Evolutionary conservation across 92 coral and sea anemone species (phyloP), one percentile per base, ranked within the genome.

Genomic region (Porites rus): DNA sequence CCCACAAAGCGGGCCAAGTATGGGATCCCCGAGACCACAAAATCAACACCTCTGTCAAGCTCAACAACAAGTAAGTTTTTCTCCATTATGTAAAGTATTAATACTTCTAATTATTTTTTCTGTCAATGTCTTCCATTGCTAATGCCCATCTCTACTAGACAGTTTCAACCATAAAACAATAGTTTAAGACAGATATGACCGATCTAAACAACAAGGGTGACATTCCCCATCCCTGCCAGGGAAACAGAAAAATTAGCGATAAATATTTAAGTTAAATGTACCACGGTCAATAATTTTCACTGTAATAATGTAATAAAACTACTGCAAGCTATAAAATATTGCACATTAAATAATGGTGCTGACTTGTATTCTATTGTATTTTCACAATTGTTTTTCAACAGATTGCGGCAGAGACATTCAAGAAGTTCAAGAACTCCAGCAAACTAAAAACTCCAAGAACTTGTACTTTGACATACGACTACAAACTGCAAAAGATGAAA

Each of bases 1-100:
- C 87, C 82, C 80, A 64, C 91, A 75, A 87, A 87, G 87, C 80
- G 83, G 75, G 75, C 82, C 53, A 88, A 88, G 78, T 75, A 80
- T 75, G 87, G 87, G 62, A 71, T 71, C 69, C 86, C 82, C 65
- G 66, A 65, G 76, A 82, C 83, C 64, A 71, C 87, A 81, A 75
- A 84, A 24, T 82, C 75, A 79, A 88, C 71, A 72, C 59, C 84
- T 63, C 74, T 65, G 73, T 69, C 89, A 75, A 56, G 80, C 73
- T 78, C 86, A 21, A 76, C 89, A 61, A 84, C 85, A 69, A 84
- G 88, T 76, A 74, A 75, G 85, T 81, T 89, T 71, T 78, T 62
- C 75, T 77, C 68, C 61, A 6, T 75, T 78, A 74, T 59, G 73
- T 75, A 77, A 24, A 76, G 84, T 77, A 77, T 86, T 31, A 18